Evolutionary conservation across 37 sponge, comb jelly and placozoan species (phyloP), one percentile per base, ranked within the genome.

Genomic region (Lycopodina hypogea): DNA sequence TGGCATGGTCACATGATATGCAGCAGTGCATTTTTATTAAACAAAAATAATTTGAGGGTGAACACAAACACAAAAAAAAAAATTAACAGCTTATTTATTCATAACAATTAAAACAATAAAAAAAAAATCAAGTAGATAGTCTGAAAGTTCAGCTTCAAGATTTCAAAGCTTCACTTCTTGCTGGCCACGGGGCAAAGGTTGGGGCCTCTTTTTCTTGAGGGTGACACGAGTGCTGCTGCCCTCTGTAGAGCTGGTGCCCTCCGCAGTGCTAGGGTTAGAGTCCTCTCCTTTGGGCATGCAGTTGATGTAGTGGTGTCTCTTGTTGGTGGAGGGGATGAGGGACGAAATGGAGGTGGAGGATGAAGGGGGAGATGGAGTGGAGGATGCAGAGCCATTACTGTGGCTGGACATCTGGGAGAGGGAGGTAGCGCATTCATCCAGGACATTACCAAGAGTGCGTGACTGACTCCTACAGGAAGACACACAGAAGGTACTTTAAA

Each of bases 281-380:
- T 70, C 70, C 6, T 42, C 70, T 70, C 41, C 70, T 30, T 65
- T 65, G 24, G 70, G 70, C 11, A 19, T 14, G 41, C 17, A 38
- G 19, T 73, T 73, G 55, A 73, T 53, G 56, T 73, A 73, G 35
- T 55, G 42, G 56, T 73, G 74, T 29, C 56, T 41, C 48, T 53
- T 73, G 24, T 15, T 15, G 22, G 2, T 40, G n/a, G 41, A 38
- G 23, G 45, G 23, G 35, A 7, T 67, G 8, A 18, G 38, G 3
- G 35, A 4, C 3, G 35, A 8, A 35, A 6, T 11, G 35, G 68
- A 26, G 4, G 70, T 35, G 45, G 21, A 22, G 9, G 70, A 42
- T 15, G 70, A 15, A 12, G 60, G 6, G 4, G 18, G 4, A 12
- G 15, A 17, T 59, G 60, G 4, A 6, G 4, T 7, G 12, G 60